Conservation (phyloP, 2,888 invertebrate species). For the Andrena haemorrhoa region DNA sequence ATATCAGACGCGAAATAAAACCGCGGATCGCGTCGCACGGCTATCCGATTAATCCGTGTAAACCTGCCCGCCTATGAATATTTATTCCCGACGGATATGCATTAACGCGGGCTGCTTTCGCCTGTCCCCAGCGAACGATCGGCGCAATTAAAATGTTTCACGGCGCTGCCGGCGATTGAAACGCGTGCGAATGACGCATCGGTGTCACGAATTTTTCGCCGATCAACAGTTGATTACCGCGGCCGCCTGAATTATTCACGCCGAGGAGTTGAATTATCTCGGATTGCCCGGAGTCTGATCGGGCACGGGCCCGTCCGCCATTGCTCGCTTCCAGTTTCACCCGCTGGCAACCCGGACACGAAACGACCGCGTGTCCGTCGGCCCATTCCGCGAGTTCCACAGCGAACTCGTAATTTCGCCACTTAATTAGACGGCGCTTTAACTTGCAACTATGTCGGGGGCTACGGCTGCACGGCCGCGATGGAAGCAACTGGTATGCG, state of each 20-base stretch:
- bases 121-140: background rate
- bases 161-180: background rate
- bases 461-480: constrained; percentile 34
- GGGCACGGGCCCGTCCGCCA: background rate
- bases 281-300: background rate
- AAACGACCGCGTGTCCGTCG: constrained; percentile 23
- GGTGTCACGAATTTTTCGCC: background rate
- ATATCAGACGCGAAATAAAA: constrained; percentile 40
- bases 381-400: constrained; percentile 52
- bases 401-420: constrained; percentile 47
- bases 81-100: constrained; percentile 31
- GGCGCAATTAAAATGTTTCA: constrained; percentile 29
- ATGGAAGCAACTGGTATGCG: constrained; percentile 58
- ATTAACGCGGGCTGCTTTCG: constrained; percentile 19
- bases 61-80: constrained; percentile 35
- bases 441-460: constrained; percentile 29
- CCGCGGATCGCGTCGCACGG: constrained; percentile 2
- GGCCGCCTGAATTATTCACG: background rate
- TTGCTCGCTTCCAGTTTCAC: constrained; percentile 19
- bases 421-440: constrained; percentile 57
- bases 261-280: background rate
- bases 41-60: constrained; percentile 31
- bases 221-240: background rate
- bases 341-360: background rate
- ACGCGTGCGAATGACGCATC: background rate